Base-by-base conservation (phyloP, 2,113 vertebrate genomes). In the Amphiprion ocellaris region DNA sequence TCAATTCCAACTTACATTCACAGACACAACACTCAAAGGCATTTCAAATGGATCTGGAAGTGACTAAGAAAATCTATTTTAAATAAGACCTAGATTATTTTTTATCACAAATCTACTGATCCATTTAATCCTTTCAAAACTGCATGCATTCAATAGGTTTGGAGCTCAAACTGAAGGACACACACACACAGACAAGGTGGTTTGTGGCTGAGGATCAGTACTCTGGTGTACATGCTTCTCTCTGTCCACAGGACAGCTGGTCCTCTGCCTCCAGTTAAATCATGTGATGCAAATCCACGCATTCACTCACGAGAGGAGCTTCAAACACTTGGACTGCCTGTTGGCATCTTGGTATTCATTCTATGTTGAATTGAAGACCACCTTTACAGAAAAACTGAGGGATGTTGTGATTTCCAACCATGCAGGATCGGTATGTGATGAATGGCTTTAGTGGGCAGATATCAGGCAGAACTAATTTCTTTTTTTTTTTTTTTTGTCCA, bases 371-470 rank as follows among this genome's bases (percentile, higher is more conserved):
- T 19, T 44, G 60, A 63, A 65, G 37, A 67, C 53, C 28, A 69
- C 11, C 37, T 52, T 67, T 46, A 30, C 19, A 74, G 52, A 63
- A 74, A 77, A 82, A 15, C 60, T 50, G 24, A 77, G 26, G 52
- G 66, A 59, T 10, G 0, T 26, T 72, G 53, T 65, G 67, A 78
- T 84, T 73, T 82, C 59, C 17, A 82, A 67, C 16, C 88, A 89
- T 90, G 90, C 90, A 88, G 49, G 65, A 63, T 23, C 12, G 30
- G 41, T 23, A 79, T 82, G 84, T 81, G 56, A 85, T 87, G 83
- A 83, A 87, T 63, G 74, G 64, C 60, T 74, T 69, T 60, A 21
- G 72, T 28, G 28, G 50, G 54, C 37, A 85, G 41, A 72, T 28
- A 70, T 74, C 66, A 80, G 52, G 46, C 70, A 69, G 47, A 59